Conservation (phyloP, 2,888 invertebrate genomes). For the Acleris cristana region DNA sequence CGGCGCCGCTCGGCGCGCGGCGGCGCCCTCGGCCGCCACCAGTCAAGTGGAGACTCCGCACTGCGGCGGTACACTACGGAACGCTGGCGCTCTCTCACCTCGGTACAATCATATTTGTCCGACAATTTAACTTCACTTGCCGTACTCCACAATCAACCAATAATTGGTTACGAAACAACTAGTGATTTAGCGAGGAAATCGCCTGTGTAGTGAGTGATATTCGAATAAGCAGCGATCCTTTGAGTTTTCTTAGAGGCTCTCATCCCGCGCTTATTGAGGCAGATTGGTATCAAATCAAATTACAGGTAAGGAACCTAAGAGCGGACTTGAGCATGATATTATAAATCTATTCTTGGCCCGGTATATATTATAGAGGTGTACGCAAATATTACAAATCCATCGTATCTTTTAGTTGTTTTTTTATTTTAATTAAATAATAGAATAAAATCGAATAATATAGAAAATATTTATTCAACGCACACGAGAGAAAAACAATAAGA, state of each 20-base stretch:
- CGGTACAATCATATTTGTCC: slow-evolving; percentile 41
- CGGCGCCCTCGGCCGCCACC: slow-evolving; percentile 50
- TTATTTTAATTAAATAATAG: background rate
- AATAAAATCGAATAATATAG: too few species aligned
- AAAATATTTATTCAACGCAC: too few species aligned
- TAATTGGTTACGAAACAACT: slow-evolving; percentile 38
- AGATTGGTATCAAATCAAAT: slow-evolving; percentile 58
- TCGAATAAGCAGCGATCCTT: slow-evolving; percentile 52
- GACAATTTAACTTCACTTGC: slow-evolving; percentile 45
- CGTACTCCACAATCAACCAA: slow-evolving; percentile 35
- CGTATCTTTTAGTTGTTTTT: background rate
- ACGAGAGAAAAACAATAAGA: too few species aligned
- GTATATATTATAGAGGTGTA: slow-evolving; percentile 5
- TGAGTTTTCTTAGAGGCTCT: slow-evolving; percentile 57
- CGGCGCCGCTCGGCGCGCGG: slow-evolving; percentile 41
- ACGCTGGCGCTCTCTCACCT: slow-evolving; percentile 44
- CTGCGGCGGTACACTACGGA: slow-evolving; percentile 66
- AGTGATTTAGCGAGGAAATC: slow-evolving; percentile 49
- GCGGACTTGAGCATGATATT: slow-evolving; percentile 21
- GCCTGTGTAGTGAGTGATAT: slow-evolving; percentile 36
- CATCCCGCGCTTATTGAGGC: slow-evolving; percentile 59
- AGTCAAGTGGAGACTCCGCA: slow-evolving; percentile 73
- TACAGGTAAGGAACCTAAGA: slow-evolving; percentile 61
- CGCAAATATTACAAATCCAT: too few species aligned
- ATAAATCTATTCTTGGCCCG: slow-evolving; percentile 14